These are phyloP conservation scores for Agelastica alni DNA, from an alignment of 2,888 invertebrate species.

Conservation along the genomic window DNA sequence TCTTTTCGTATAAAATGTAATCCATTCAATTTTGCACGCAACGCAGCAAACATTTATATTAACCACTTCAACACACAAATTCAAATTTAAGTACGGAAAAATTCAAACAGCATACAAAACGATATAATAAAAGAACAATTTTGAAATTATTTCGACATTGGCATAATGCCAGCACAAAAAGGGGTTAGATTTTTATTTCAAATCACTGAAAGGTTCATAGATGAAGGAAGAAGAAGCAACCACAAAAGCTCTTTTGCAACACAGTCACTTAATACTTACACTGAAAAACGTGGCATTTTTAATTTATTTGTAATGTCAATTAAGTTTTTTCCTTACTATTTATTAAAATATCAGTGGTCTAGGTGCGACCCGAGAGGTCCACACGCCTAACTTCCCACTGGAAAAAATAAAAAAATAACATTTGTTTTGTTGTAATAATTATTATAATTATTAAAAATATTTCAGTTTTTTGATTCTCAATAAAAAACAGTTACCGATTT, in stretches of 20 bases:
- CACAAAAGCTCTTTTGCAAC: conserved; percentile 11
- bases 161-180: conserved; percentile 40
- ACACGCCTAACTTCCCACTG: too few species aligned
- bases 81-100: conserved; percentile 17
- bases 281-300: background rate
- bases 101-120: conserved; percentile 21
- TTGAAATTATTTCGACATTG: conserved; percentile 41
- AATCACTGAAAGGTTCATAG: conserved; percentile 32
- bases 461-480: too few species aligned
- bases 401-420: too few species aligned
- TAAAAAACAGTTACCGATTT: too few species aligned
- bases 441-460: too few species aligned
- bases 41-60: conserved; percentile 17
- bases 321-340: too few species aligned
- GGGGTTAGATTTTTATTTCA: conserved; percentile 37
- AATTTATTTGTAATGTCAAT: too few species aligned
- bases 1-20: background rate
- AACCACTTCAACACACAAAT: conserved; percentile 16
- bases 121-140: conserved; percentile 48
- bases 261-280: conserved; percentile 3
- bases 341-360: too few species aligned
- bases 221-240: conserved; percentile 11
- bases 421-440: too few species aligned
- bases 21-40: conserved; percentile 9
- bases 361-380: too few species aligned